Base-by-base conservation (phyloP, 2,888 invertebrate species). In the Agrypnus murinus region DNA sequence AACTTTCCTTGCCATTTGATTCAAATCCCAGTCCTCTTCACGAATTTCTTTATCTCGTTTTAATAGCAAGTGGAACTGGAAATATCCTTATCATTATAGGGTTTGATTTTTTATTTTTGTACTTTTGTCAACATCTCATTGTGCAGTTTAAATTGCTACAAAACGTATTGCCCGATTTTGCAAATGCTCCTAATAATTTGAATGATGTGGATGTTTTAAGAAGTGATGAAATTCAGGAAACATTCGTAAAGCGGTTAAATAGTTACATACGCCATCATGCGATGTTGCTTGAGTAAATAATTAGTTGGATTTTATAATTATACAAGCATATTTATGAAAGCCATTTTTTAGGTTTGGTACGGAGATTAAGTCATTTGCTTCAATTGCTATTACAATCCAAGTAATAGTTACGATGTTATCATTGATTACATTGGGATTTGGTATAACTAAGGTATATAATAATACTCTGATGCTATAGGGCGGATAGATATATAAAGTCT, bases 91-190 rank as follows among this genome's bases (percentile, higher is more conserved):
- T 40, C 2, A 40, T 40, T 40, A 1, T 40, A 40, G 2, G 2
- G 3, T 43, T 43, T 14, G 43, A 43, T 15, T 12, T 43, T 43
- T 8, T 43, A 15, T 43, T 14, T 14, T 8, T 43, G 1, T 43
- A 43, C 14, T 43, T 43, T 43, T 43, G 14, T 14, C 43, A 43
- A 14, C 43, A 43, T 6, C 43, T 43, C 1, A 12, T 43, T 43
- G 43, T 43, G 15, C 43, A 43, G 15, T 43, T 43, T 5, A 14
- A 43, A 43, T 15, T 43, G 9, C 43, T 43, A 5, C 43, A 43
- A 43, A 9, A 5, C 12, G 14, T 43, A 5, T 14, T 43, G 7
- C 15, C 43, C n/a, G n/a, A n/a, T n/a, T n/a, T n/a, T n/a, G n/a
- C n/a, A n/a, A n/a, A n/a, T n/a, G n/a, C n/a, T n/a, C n/a, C n/a